Evolutionary conservation across 2,113 vertebrate genomes (phyloP).

Genomic region (Mastomys coucha): DNA sequence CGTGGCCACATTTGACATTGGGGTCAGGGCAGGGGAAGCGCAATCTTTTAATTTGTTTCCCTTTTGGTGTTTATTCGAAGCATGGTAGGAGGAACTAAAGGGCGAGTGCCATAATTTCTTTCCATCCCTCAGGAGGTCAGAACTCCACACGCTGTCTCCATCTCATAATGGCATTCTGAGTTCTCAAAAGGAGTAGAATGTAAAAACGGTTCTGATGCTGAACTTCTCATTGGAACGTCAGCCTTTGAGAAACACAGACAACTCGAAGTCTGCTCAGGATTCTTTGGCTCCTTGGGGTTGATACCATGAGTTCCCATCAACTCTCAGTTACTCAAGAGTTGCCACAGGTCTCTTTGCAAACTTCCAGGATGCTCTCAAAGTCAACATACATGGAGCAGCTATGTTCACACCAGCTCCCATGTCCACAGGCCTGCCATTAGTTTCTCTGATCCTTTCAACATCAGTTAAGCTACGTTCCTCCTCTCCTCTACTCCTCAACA

Average conservation of each 20-base stretch:
- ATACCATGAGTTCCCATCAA: conserved; percentile 60
- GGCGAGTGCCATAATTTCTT: conserved; percentile 38
- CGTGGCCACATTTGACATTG: conserved; percentile 61
- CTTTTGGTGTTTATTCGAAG: conserved; percentile 33
- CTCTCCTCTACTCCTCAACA: conserved; percentile 67
- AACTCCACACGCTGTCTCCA: conserved; percentile 4
- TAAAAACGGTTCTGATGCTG: conserved; percentile 73
- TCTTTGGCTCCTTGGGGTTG: conserved; percentile 61
- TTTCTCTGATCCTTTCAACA: conserved; percentile 76
- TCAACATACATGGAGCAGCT: conserved; percentile 77
- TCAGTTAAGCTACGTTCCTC: not conserved
- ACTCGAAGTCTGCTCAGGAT: conserved; percentile 23
- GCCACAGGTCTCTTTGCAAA: conserved; percentile 79
- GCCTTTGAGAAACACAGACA: conserved; percentile 70
- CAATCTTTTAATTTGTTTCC: conserved; percentile 4
- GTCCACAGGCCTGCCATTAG: conserved; percentile 73
- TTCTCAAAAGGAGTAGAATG: conserved; percentile 72
- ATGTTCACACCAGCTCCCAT: conserved; percentile 75
- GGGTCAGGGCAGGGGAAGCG: conserved; percentile 42
- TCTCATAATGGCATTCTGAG: conserved; percentile 63
- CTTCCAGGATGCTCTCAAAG: conserved; percentile 64
- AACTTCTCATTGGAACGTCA: conserved; percentile 78
- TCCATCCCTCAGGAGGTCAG: conserved; percentile 23
- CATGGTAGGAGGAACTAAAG: conserved; percentile 65
- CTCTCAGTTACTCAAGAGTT: conserved; percentile 78